These are phyloP conservation scores for Panorpa germanica DNA, from an alignment of 2,888 invertebrate genomes.

Conservation along the genomic window DNA sequence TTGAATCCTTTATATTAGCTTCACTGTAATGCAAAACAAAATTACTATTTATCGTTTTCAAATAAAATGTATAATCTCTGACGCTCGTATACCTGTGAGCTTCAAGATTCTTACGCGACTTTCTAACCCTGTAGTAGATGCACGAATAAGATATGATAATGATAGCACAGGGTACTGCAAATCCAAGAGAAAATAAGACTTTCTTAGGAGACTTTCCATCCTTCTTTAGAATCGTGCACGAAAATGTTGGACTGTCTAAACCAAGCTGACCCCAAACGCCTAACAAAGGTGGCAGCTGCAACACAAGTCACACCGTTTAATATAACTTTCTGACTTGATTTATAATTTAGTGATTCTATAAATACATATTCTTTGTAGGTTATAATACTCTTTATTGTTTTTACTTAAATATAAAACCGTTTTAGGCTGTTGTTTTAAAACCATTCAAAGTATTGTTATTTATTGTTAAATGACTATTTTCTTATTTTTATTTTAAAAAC, in stretches of 20 bases:
- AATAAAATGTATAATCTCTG: slow-evolving; percentile 19
- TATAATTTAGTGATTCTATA: no score
- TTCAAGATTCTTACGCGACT: slow-evolving; percentile 51
- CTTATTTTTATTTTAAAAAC: slow-evolving; percentile 3
- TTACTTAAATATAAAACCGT: no score
- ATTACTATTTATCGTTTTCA: background rate
- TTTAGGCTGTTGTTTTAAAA: no score
- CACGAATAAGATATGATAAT: slow-evolving; percentile 73
- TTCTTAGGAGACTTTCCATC: slow-evolving; percentile 68
- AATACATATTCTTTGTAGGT: no score
- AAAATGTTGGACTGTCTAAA: slow-evolving; percentile 59
- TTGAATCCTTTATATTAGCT: slow-evolving; percentile 15
- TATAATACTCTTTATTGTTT: no score
- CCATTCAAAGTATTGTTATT: no score
- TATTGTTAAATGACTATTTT: slow-evolving; percentile 4
- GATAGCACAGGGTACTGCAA: slow-evolving; percentile 65
- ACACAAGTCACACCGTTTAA: slow-evolving; percentile 10
- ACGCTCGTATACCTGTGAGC: slow-evolving; percentile 45
- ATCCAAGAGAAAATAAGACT: slow-evolving; percentile 63
- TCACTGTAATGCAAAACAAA: slow-evolving; percentile 2
- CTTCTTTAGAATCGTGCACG: slow-evolving; percentile 71
- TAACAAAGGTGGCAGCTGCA: slow-evolving; percentile 56
- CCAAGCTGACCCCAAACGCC: slow-evolving; percentile 76
- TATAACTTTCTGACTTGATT: background rate
- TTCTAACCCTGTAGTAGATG: slow-evolving; percentile 63